Conservation (phyloP, 1,140 invertebrate genomes). For the Whitmania pigra region DNA sequence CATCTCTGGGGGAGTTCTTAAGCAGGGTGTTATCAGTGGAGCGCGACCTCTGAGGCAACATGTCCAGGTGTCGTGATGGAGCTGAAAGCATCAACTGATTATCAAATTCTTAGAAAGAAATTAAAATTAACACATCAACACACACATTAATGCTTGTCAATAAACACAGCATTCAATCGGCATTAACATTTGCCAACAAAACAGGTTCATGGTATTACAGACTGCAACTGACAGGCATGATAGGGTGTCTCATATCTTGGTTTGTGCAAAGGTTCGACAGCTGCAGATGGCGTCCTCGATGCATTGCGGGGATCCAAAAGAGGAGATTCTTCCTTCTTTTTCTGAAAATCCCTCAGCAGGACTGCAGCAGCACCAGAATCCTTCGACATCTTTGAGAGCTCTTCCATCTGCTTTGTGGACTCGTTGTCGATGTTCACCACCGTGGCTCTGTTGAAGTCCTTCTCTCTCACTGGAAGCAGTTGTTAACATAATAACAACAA, state of each 20-base stretch:
- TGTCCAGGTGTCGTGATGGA: constrained; percentile 17
- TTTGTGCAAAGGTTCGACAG: constrained; percentile 70
- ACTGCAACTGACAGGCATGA: constrained; percentile 64
- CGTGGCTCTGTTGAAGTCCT: not conserved
- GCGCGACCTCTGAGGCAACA: not conserved
- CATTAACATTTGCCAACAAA: too few relatives aligned
- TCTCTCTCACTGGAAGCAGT: constrained; percentile 16
- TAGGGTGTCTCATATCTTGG: constrained; percentile 91
- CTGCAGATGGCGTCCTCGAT: constrained; percentile 83
- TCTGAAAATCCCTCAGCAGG: constrained; percentile 51
- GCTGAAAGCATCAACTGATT: not conserved
- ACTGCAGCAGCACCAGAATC: constrained; percentile 36
- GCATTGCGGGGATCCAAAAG: constrained; percentile 86
- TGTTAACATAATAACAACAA: not conserved
- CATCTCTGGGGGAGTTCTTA: not conserved
- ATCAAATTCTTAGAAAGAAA: not conserved
- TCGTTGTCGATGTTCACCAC: not conserved
- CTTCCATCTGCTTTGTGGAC: constrained; percentile 35
- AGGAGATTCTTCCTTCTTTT: constrained; percentile 67
- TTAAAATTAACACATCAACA: not conserved
- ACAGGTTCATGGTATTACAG: not conserved
- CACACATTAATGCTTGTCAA: too few relatives aligned
- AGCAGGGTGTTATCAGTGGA: constrained; percentile 19
- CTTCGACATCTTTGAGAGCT: constrained; percentile 45
- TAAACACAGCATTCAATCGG: too few relatives aligned